phyloP scores from a whole-genome alignment of 2,888 invertebrate species.

The Thumatha senex region DNA sequence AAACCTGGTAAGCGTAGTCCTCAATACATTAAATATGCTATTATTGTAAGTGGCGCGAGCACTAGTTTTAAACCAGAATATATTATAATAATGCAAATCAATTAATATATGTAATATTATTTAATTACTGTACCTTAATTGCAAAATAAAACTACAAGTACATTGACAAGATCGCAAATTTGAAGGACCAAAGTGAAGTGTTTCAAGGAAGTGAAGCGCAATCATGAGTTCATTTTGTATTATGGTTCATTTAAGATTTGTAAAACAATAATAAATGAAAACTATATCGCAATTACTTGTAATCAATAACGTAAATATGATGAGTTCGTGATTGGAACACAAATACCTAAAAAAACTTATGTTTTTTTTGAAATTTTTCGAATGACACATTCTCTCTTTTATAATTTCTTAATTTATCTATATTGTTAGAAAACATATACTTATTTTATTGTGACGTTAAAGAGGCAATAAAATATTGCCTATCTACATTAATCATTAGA shows the following conservation, averaged over 20 bases:
- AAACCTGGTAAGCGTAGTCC: slow-evolving; percentile 44
- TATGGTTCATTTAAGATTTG: no score
- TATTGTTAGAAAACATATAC: background rate
- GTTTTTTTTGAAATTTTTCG: no score
- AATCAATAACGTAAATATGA: no score
- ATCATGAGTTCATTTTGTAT: background rate
- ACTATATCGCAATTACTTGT: background rate
- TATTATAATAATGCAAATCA: background rate
- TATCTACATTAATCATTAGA: background rate
- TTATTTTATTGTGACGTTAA: background rate
- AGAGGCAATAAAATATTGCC: background rate
- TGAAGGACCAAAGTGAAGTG: background rate
- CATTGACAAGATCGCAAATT: background rate
- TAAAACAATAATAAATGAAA: background rate
- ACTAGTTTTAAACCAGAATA: background rate
- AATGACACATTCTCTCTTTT: no score
- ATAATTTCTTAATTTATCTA: no score
- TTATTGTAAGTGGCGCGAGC: no score
- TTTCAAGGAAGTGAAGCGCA: slow-evolving; percentile 6
- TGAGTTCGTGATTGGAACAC: no score
- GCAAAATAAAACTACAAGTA: background rate
- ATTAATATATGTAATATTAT: background rate
- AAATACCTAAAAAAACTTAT: no score
- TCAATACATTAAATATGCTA: background rate
- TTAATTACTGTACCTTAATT: background rate